A percentile compares a stretch with the other conserved stretches of the same genome.
These are phyloP conservation scores for Campylomormyrus tamandua DNA, from an alignment of 2,113 vertebrate species.

Conservation along the genomic window DNA sequence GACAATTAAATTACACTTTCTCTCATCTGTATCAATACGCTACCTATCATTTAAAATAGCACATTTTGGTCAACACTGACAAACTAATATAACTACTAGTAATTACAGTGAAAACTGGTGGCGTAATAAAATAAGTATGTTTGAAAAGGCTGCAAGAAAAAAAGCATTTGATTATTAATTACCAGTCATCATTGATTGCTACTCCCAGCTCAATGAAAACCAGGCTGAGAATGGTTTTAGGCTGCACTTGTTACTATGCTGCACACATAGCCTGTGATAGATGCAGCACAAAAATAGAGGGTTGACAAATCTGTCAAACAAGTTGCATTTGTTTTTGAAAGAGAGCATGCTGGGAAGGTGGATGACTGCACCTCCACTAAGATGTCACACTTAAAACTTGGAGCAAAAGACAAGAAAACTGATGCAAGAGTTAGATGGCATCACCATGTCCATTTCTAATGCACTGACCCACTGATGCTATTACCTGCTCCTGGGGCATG, in stretches of 20 bases:
- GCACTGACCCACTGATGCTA: slow-evolving; percentile 53
- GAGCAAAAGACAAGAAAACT: background rate
- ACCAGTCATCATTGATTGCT: background rate
- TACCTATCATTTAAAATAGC: background rate
- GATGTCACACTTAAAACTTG: background rate
- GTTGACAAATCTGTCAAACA: background rate
- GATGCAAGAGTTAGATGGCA: background rate
- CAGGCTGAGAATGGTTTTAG: background rate
- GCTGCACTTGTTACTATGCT: background rate
- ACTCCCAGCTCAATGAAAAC: background rate
- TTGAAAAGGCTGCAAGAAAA: background rate
- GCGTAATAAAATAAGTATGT: background rate
- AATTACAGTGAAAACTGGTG: background rate
- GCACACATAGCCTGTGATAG: background rate
- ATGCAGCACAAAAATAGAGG: background rate
- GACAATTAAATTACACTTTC: background rate
- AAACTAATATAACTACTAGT: background rate
- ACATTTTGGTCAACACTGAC: background rate
- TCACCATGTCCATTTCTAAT: background rate
- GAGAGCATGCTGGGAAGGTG: background rate
- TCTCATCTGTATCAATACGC: background rate
- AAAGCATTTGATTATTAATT: background rate
- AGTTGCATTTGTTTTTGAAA: background rate
- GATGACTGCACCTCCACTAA: background rate
- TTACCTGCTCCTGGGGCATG: slow-evolving; percentile 38